Conservation (phyloP, 2,888 invertebrate genomes). For the Euzetes globulus region DNA sequence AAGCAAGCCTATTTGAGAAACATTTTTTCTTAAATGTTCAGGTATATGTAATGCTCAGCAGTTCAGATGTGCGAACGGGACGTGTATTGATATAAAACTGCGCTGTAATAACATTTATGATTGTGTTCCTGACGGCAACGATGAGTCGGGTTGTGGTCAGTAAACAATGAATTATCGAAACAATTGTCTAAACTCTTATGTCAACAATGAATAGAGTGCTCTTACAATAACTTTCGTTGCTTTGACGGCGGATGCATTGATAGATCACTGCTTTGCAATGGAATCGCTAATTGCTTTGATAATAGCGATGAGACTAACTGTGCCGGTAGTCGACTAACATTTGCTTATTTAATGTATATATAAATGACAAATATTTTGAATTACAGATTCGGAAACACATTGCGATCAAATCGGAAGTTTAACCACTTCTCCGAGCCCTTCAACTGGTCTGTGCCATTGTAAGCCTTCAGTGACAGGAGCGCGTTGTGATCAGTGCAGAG, state of each 20-base stretch:
- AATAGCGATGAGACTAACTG: slow-evolving; percentile 25
- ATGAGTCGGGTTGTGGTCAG: slow-evolving; percentile 33
- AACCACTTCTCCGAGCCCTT: slow-evolving; percentile 50
- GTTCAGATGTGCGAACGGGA: slow-evolving; percentile 57
- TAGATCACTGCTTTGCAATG: slow-evolving; percentile 43
- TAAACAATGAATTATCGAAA: neutral
- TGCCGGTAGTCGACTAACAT: neutral
- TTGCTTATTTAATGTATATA: neutral
- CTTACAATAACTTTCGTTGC: slow-evolving; percentile 46
- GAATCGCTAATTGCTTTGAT: slow-evolving; percentile 20
- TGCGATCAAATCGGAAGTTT: slow-evolving; percentile 72
- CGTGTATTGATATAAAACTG: slow-evolving; percentile 51
- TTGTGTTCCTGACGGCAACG: slow-evolving; percentile 33
- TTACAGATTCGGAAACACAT: slow-evolving; percentile 45
- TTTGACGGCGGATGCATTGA: slow-evolving; percentile 44
- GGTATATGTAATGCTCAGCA: slow-evolving; percentile 46
- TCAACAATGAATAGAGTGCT: neutral
- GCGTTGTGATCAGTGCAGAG: slow-evolving; percentile 76
- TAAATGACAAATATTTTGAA: neutral
- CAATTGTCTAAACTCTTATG: neutral
- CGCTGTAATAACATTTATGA: slow-evolving; percentile 35
- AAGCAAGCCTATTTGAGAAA: neutral
- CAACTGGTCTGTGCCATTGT: slow-evolving; percentile 59
- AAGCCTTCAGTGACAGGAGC: slow-evolving; percentile 68
- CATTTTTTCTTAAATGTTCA: neutral